Percentiles rank a stretch among this genome's conserved stretches.
Evolutionary conservation across 2,888 invertebrate species (phyloP).

Genomic region (Geotrupes spiniger): DNA sequence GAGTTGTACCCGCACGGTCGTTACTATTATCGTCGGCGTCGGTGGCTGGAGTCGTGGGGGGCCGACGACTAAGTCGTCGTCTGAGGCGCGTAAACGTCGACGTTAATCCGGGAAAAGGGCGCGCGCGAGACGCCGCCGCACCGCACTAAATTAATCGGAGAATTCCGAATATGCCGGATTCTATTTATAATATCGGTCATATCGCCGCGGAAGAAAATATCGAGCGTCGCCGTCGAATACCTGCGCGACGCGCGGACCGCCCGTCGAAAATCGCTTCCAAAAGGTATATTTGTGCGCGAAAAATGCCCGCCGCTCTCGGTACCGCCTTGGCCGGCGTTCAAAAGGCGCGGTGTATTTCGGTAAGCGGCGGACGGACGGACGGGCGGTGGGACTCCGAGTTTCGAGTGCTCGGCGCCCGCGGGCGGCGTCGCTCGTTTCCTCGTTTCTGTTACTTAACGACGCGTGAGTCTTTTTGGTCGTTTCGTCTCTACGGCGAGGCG

Average conservation of each 20-base stretch:
- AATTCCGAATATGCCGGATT: constrained; percentile 14
- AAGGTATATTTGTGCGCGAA: constrained; percentile 25
- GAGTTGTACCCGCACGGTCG: no score
- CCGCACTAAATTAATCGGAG: constrained; percentile 5
- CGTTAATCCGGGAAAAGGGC: no score
- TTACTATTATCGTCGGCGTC: no score
- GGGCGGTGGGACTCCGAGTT: constrained; percentile 16
- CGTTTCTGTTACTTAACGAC: no score
- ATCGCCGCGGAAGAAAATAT: constrained; percentile 14
- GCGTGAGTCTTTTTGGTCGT: no score
- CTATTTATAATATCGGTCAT: constrained; percentile 17
- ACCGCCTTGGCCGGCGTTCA: constrained; percentile 23
- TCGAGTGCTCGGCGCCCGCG: no score
- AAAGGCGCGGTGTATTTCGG: constrained; percentile 20
- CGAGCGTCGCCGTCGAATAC: constrained; percentile 11
- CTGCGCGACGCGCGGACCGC: constrained; percentile 3
- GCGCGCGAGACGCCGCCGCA: no score
- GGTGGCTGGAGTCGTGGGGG: no score
- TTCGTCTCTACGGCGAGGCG: no score
- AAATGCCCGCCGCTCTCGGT: constrained; percentile 6
- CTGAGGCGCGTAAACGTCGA: no score
- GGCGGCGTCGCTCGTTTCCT: no score
- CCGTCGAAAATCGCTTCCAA: constrained; percentile 24
- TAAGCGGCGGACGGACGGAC: constrained; percentile 11
- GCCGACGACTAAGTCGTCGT: no score